Conservation (phyloP, 2,888 invertebrate species). For the Synanthedon andrenaeformis region DNA sequence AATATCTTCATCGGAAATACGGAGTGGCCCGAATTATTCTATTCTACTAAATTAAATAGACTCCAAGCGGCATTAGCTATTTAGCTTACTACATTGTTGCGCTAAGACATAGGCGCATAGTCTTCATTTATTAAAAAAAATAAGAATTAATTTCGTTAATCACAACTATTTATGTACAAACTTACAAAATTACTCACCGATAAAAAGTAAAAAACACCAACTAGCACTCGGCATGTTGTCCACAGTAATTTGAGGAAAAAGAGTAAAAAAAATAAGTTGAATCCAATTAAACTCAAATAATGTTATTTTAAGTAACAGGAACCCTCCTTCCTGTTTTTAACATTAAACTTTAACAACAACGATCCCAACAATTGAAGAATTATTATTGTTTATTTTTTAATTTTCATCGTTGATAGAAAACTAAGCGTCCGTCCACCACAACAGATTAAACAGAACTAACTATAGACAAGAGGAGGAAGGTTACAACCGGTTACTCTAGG, state of each 20-base stretch:
- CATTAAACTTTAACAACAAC: not conserved
- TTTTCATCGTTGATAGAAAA: not conserved
- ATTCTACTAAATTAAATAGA: too few species aligned
- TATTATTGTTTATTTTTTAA: not conserved
- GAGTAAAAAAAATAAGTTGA: slow-evolving; percentile 28
- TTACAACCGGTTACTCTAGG: not conserved
- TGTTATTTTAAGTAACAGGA: too few species aligned
- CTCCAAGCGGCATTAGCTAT: too few species aligned
- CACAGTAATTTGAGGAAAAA: slow-evolving; percentile 37
- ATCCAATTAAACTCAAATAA: slow-evolving; percentile 17
- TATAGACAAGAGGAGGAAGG: not conserved
- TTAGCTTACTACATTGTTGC: too few species aligned
- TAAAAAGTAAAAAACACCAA: slow-evolving; percentile 38
- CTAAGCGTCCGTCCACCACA: not conserved
- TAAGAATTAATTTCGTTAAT: too few species aligned
- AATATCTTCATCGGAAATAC: too few species aligned
- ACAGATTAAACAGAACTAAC: not conserved
- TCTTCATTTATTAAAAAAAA: too few species aligned
- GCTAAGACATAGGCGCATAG: too few species aligned
- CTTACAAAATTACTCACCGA: slow-evolving; percentile 37
- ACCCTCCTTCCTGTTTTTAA: too few species aligned
- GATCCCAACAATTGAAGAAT: not conserved
- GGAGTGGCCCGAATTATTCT: too few species aligned
- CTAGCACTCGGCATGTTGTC: slow-evolving; percentile 33
- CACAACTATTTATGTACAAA: too few species aligned